These are phyloP conservation scores for Vultur gryphus DNA, from an alignment of 2,797 vertebrate species.

Conservation along the genomic window DNA sequence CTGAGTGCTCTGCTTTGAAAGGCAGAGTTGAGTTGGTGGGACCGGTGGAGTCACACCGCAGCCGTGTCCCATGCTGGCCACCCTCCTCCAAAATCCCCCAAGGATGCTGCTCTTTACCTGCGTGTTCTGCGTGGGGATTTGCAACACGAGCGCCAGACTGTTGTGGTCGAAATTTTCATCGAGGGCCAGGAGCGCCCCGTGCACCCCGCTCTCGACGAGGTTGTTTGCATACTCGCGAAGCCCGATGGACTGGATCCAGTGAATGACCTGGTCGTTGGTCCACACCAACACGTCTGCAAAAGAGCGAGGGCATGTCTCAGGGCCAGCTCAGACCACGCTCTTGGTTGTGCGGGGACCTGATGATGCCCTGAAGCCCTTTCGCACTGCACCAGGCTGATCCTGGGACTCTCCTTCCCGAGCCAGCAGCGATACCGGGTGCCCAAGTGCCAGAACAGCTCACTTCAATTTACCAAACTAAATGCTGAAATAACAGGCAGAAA, in stretches of 20 bases:
- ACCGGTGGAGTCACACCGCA: neutral
- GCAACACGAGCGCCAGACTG: constrained; percentile 90
- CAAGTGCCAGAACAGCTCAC: neutral
- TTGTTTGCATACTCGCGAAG: constrained; percentile 90
- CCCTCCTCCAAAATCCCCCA: neutral
- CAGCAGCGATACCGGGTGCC: neutral
- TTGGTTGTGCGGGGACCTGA: neutral
- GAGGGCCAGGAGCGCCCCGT: constrained; percentile 87
- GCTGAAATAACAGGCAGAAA: constrained; percentile 1
- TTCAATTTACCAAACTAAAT: neutral
- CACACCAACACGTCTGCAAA: constrained; percentile 79
- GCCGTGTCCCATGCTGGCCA: neutral
- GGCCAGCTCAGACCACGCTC: neutral
- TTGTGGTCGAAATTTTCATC: constrained; percentile 95
- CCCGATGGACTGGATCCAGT: constrained; percentile 91
- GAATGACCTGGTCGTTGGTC: constrained; percentile 81
- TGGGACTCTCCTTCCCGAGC: neutral
- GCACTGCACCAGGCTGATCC: too few relatives aligned
- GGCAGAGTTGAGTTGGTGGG: neutral
- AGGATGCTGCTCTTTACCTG: constrained; percentile 76
- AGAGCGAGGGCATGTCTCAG: neutral
- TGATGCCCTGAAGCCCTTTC: neutral
- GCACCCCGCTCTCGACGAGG: constrained; percentile 89
- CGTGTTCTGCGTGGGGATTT: constrained; percentile 97
- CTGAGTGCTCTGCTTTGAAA: neutral